A percentile compares a stretch with the other conserved stretches of the same genome.
phyloP scores from a whole-genome alignment of 2,113 vertebrate genomes.

The Lipophrys pholis region DNA sequence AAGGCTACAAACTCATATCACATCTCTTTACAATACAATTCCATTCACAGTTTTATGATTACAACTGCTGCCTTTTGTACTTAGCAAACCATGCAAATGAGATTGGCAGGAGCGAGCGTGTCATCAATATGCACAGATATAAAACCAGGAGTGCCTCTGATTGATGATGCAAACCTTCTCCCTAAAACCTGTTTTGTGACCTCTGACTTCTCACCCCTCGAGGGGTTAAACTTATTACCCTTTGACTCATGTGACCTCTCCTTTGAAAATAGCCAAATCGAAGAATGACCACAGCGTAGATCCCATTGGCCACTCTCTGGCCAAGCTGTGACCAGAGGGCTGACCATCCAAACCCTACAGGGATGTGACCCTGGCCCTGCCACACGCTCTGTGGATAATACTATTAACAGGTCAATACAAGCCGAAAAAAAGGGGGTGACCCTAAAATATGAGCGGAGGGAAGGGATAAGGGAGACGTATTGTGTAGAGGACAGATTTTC shows the following conservation, averaged over 20 bases:
- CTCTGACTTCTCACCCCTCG: conserved; percentile 85
- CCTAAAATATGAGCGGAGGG: conserved; percentile 46
- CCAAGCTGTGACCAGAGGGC: conserved; percentile 69
- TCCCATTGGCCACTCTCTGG: conserved; percentile 83
- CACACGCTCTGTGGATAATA: conserved; percentile 79
- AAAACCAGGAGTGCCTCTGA: conserved; percentile 77
- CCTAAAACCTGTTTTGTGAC: conserved; percentile 88
- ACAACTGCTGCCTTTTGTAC: conserved; percentile 49
- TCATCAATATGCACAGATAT: conserved; percentile 69
- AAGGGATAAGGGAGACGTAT: conserved; percentile 39
- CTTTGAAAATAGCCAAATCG: conserved; percentile 90
- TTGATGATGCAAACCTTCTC: conserved; percentile 84
- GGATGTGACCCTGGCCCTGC: conserved; percentile 73
- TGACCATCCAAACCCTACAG: conserved; percentile 74
- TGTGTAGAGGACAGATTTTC: conserved; percentile 43
- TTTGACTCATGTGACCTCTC: conserved; percentile 90
- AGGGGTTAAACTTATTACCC: conserved; percentile 95
- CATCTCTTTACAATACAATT: neutral
- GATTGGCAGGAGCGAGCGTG: conserved; percentile 52
- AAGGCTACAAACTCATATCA: neutral
- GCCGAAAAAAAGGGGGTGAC: conserved; percentile 35
- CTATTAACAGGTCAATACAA: conserved; percentile 79
- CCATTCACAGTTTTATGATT: conserved; percentile 14
- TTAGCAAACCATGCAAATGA: conserved; percentile 72
- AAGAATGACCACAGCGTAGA: conserved; percentile 89